Evolutionary conservation across 1,140 invertebrate species (phyloP), one percentile per base, ranked within the genome.

Genomic region (Cotesia vestalis): DNA sequence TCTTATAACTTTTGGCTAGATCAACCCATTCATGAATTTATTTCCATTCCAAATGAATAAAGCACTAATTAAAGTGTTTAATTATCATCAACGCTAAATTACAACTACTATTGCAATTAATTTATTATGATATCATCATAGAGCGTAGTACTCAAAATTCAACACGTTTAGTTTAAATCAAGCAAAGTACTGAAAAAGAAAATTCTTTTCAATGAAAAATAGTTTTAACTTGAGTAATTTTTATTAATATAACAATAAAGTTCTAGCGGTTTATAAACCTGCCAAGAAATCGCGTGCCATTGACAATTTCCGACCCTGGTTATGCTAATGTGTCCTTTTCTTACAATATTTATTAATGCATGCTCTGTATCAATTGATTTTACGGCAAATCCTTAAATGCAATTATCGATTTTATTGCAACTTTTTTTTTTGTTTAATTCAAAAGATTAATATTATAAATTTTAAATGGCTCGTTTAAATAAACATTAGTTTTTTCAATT

Each of bases 291-390:
- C n/a, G 59, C 72, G 72, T 73, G 72, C 51, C 57, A 63, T 35
- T 46, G 34, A 46, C n/a, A 64, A 61, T 73, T 73, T 69, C 63
- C 61, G 11, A 20, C 27, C 11, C 4, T 51, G 34, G 57, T 68
- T 73, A 73, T 73, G 66, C 55, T 73, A 71, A 71, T 73, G 63
- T 46, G 36, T 68, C 34, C 46, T 73, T 73, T 71, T 14, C 20
- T 20, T 17, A 46, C 52, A 57, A 63, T 73, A 73, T 73, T 73
- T 62, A 73, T 73, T 34, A 17, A 53, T 20, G 4, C 36, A 12
- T 46, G 55, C 34, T 61, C 12, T 46, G 59, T 69, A 69, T 67
- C 35, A 57, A 66, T 57, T 59, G 46, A 8, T 61, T 61, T 61
- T 61, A 27, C 59, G 9, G 5, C 9, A 1, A 11, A 61, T 27